Evolutionary conservation across 2,888 invertebrate species (phyloP), one percentile per base, ranked within the genome.

Genomic region (Agrochola macilenta): DNA sequence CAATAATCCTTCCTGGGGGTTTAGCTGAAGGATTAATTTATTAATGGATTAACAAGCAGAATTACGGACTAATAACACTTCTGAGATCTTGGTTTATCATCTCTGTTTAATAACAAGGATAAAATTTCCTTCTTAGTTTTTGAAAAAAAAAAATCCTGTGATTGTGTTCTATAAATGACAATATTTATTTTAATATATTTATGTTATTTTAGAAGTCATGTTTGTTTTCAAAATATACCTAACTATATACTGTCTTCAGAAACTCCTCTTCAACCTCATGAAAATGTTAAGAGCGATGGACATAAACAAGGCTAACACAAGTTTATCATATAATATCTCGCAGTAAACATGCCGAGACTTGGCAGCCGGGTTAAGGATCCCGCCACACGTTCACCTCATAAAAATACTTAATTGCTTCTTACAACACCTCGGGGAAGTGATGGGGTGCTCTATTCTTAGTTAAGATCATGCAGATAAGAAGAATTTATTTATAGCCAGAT

Each of bases 311-410:
- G 52, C 60, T n/a, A 84, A 71, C n/a, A 69, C 69, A 66, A 84
- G 84, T 84, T 81, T 81, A 81, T 84, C 80, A 84, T 81, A 81
- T 84, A 79, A 84, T 80, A 84, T 84, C 84, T 71, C 35, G 20
- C 61, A 66, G 49, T 81, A 81, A 81, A 81, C 80, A 81, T 71
- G 84, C 66, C 72, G 57, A 66, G 84, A 71, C 49, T 85, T 81
- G 68, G 83, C 71, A 71, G 86, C 66, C 54, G 77, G 82, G 86
- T 76, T 82, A 82, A 82, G 61, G 77, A 76, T 82, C 71, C 68
- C 46, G 68, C 83, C 82, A 76, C 83, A 85, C 86, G 82, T 82
- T 85, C 82, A 76, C 86, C 86, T 86, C 86, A 76, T 82, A 82
- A 82, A 82, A 82, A 86, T 71, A 68, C 64, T 76, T 82, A 82